Base-by-base conservation (phyloP, 2,797 vertebrate genomes). In the Danio choprae region DNA sequence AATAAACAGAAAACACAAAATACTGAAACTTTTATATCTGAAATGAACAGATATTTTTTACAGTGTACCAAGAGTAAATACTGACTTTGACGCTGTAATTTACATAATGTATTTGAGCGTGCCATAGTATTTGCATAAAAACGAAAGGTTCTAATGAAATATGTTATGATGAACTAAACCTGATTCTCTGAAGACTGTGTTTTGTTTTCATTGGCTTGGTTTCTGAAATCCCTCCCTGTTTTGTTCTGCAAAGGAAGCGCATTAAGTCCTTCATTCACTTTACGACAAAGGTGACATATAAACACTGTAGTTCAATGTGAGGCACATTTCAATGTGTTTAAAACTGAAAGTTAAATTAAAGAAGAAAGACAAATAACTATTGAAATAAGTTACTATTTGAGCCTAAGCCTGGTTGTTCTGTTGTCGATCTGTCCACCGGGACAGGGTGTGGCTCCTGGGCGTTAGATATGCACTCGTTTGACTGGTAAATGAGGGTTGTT, bases 401-500 rank as follows among this genome's bases (percentile, higher is more conserved):
- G 29, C 29, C 29, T 29, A 1, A 29, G 29, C 29, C 29, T 29
- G 29, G 29, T 70, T 80, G 51, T 71, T 38, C 51, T 70, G 43
- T 16, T 16, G 11, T 58, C 29, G 48, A 7, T 76, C 44, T 43
- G 20, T 12, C 41, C 55, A 16, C 78, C 36, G 1, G 1, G 56
- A 38, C 38, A 58, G 63, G 74, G 83, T 51, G 80, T 74, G 55
- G 46, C 55, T 20, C 36, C 41, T 29, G 58, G 56, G 60, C 11
- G 55, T 59, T 70, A 74, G 62, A 80, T 70, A 53, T 86, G 80
- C 58, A 40, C 11, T 64, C n/a, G 80, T 88, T 88, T 88, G 87
- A 83, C 81, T 87, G 55, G 84, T 80, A 88, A 86, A 88, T 86
- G 38, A 86, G 41, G 53, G 51, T 58, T 43, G 36, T 58, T 76